Conservation (phyloP, 2,888 invertebrate species). For the Drosophila robusta region DNA sequence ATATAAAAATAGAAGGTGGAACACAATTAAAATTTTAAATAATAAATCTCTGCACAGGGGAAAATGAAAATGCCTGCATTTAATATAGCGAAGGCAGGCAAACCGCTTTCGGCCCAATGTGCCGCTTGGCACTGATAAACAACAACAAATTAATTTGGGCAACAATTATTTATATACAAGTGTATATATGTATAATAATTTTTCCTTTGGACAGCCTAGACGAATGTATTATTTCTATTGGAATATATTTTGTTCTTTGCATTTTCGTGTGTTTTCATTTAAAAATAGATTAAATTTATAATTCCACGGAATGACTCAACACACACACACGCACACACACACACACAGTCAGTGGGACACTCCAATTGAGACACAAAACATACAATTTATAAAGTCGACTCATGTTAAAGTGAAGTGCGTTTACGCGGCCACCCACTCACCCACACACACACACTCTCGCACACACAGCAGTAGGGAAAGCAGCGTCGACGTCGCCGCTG, state of each 20-base stretch:
- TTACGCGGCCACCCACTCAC: conserved; percentile 13
- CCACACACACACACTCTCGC: not conserved
- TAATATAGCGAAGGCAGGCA: too few relatives aligned
- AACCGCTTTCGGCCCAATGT: conserved; percentile 9
- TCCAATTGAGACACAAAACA: conserved; percentile 60
- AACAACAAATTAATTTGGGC: conserved; percentile 33
- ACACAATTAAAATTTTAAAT: too few relatives aligned
- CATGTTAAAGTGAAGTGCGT: conserved; percentile 53
- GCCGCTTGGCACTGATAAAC: conserved; percentile 18
- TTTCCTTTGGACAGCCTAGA: conserved; percentile 39
- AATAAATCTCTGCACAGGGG: too few relatives aligned
- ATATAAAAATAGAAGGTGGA: too few relatives aligned
- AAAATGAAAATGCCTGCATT: too few relatives aligned
- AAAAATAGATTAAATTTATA: conserved; percentile 65
- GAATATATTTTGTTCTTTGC: conserved; percentile 40
- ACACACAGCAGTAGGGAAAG: conserved; percentile 21
- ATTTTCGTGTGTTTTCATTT: conserved; percentile 44
- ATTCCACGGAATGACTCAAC: conserved; percentile 26
- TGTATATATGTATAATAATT: conserved; percentile 31
- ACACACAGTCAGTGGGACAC: conserved; percentile 36
- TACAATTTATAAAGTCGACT: conserved; percentile 67
- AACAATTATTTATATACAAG: conserved; percentile 9
- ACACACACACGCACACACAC: conserved; percentile 3
- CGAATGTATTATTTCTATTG: conserved; percentile 61
- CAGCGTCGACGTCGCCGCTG: conserved; percentile 21